Evolutionary conservation across 2,113 vertebrate species (phyloP), one percentile per base, ranked within the genome.

Genomic region (Rhizomys pruinosus): DNA sequence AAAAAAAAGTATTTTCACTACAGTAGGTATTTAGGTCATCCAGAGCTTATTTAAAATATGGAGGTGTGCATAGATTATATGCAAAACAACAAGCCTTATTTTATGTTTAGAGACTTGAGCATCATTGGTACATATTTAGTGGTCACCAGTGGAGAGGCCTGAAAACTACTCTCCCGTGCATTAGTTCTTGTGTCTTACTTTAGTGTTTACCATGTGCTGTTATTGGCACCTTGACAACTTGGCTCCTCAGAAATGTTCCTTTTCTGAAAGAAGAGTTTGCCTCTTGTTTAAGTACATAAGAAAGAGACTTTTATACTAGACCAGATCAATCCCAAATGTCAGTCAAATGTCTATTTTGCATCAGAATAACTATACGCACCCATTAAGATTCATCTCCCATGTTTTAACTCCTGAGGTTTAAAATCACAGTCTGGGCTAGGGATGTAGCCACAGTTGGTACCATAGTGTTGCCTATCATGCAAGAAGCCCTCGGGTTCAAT

Each of bases 251-350:
- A 32, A 61, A 52, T 39, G 34, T 44, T 84, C 16, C 52, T 86
- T 73, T 87, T 80, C 39, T 72, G 8, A 73, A 23, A 25, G 79
- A 52, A 11, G 27, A 52, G 6, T 3, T 64, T 27, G 12, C 4
- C 7, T 52, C 91, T 92, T 52, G 25, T 37, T 94, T 78, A 82
- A 61, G 42, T 19, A 79, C 37, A 71, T 64, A 69, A 93, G n/a
- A 88, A 22, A 32, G 47, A 11, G 47, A 52, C 13, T 4, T 77
- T 88, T 72, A 9, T 68, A 8, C 32, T 57, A 74, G 11, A 69
- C 74, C 42, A 63, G n/a, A 12, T 84, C 68, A 27, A 22, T 59
- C 39, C n/a, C 52, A 87, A 29, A 66, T 64, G 52, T 20, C 55
- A 63, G 20, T 25, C 9, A 72, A 74, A 47, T 63, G n/a, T 32